Evolutionary conservation across 2,797 vertebrate species (phyloP).

Genomic region (Coregonus ussuriensis): DNA sequence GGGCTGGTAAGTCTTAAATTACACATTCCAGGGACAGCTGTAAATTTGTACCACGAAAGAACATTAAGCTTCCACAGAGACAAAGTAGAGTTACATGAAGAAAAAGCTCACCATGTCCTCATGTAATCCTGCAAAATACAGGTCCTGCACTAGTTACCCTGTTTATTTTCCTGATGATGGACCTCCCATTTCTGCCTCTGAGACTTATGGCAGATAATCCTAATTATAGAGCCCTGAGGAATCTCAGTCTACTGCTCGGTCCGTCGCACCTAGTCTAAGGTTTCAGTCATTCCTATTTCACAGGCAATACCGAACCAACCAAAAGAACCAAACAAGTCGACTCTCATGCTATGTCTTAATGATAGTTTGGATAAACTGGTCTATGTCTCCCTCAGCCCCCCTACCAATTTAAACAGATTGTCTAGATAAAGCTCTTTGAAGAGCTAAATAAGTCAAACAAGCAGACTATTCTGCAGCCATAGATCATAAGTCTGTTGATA

Average conservation of each 20-base stretch:
- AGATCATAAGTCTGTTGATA: conserved; percentile 18
- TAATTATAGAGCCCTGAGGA: too few species aligned
- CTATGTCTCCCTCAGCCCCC: not conserved
- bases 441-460: not conserved
- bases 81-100: not conserved
- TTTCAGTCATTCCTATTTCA: not conserved
- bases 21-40: not conserved
- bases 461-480: not conserved
- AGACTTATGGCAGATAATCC: too few species aligned
- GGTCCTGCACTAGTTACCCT: too few species aligned
- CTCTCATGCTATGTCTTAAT: not conserved
- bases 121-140: too few species aligned
- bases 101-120: too few species aligned
- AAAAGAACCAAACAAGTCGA: not conserved
- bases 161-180: too few species aligned
- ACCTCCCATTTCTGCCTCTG: too few species aligned
- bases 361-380: not conserved
- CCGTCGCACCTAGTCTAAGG: too few species aligned
- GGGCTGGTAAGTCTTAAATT: not conserved
- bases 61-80: not conserved
- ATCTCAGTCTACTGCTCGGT: too few species aligned
- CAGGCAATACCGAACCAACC: not conserved
- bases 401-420: conserved; percentile 1
- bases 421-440: conserved; percentile 17
- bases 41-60: not conserved